phyloP scores from a whole-genome alignment of 1,140 invertebrate species.

The Apolygus lucorum region DNA sequence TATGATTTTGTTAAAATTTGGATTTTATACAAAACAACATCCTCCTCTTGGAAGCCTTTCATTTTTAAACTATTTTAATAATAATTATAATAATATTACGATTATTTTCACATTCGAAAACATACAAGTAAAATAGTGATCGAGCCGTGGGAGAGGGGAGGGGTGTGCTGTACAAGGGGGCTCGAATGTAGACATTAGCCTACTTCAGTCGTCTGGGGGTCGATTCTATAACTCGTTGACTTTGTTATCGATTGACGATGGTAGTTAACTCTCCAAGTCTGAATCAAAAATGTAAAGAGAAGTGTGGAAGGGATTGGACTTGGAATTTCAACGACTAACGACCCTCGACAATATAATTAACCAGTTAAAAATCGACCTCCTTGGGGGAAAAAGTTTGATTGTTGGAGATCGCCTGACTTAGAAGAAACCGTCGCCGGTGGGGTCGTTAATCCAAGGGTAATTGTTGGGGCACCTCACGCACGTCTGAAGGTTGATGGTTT shows the following conservation, averaged over 20 bases:
- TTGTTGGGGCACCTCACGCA: conserved; percentile 87
- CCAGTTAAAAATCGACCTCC: too few relatives aligned
- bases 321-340: too few relatives aligned
- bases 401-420: conserved; percentile 44
- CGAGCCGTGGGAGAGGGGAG: neutral
- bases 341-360: too few relatives aligned
- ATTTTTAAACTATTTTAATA: conserved; percentile 1
- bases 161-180: conserved; percentile 11
- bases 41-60: neutral
- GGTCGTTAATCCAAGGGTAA: conserved; percentile 90
- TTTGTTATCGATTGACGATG: too few relatives aligned
- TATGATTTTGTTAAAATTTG: neutral
- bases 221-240: too few relatives aligned
- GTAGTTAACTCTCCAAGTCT: too few relatives aligned
- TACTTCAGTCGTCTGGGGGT: conserved; percentile 10
- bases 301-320: neutral
- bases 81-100: conserved; percentile 5
- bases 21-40: neutral
- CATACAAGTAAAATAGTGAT: conserved; percentile 5
- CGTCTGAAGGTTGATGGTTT: conserved; percentile 86
- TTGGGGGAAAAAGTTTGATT: conserved; percentile 15
- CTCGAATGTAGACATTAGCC: conserved; percentile 8
- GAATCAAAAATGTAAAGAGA: neutral
- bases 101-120: conserved; percentile 8
- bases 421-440: conserved; percentile 83